phyloP scores from a whole-genome alignment of 2,888 invertebrate species.

The Sthenelais limicola region DNA sequence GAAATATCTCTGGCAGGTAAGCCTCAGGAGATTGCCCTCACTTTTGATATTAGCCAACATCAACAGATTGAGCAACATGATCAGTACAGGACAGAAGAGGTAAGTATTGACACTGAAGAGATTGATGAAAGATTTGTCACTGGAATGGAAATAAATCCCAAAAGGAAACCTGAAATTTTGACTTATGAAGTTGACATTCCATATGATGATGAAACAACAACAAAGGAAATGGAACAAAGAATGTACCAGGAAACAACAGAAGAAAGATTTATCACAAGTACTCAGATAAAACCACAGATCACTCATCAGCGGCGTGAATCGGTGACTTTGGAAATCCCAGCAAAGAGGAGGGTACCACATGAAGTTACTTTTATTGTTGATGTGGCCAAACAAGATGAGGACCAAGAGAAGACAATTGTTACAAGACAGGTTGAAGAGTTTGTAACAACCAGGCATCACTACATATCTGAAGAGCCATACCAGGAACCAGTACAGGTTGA shows the following conservation, averaged over 20 bases:
- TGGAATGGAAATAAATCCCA: background rate
- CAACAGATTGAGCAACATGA: background rate
- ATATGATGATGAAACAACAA: background rate
- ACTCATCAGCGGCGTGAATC: no score
- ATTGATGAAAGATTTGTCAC: no score
- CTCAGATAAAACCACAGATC: background rate
- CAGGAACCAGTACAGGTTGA: background rate
- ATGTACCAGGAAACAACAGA: conserved; percentile 5
- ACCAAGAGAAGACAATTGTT: background rate
- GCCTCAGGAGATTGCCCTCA: background rate
- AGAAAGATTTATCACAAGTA: conserved; percentile 4
- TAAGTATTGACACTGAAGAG: background rate
- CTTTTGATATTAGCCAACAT: background rate
- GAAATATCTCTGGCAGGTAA: background rate
- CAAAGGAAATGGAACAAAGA: background rate
- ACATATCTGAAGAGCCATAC: background rate
- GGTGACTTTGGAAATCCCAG: no score
- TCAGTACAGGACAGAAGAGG: background rate
- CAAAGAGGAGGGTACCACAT: conserved; percentile 1
- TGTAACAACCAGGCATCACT: no score
- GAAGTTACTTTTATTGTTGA: conserved; percentile 1
- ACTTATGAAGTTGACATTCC: background rate
- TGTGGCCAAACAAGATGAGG: background rate
- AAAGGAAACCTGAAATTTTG: background rate
- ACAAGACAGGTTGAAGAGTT: background rate